These are phyloP conservation scores for Notothenia coriiceps DNA, from an alignment of 2,113 vertebrate species.

Conservation along the genomic window DNA sequence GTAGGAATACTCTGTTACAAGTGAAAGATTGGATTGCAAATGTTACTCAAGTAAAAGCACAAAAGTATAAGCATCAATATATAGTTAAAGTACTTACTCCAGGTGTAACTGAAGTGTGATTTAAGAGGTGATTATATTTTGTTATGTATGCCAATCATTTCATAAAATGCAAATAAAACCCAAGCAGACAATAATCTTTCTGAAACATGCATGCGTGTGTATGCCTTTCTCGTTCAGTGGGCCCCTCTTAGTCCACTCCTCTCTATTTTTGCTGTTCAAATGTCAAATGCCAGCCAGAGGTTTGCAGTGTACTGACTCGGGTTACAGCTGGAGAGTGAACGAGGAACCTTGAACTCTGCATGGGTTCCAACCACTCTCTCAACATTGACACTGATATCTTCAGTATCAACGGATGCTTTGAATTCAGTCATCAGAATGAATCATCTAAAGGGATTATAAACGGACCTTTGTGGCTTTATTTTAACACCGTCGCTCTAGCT, in stretches of 20 bases:
- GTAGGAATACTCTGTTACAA: too few species aligned
- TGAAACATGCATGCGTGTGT: constrained; percentile 6
- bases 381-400: background rate
- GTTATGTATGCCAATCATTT: too few species aligned
- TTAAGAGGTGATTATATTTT: too few species aligned
- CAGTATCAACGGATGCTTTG: background rate
- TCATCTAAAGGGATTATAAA: background rate
- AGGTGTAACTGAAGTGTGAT: too few species aligned
- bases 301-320: constrained; percentile 17
- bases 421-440: background rate
- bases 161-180: too few species aligned
- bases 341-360: background rate
- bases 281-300: constrained; percentile 37
- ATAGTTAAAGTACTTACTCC: too few species aligned
- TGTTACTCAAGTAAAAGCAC: too few species aligned
- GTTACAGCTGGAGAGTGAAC: constrained; percentile 15
- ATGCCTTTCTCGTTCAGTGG: background rate
- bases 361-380: background rate
- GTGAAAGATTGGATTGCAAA: too few species aligned
- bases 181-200: background rate
- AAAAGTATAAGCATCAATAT: too few species aligned
- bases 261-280: constrained; percentile 37
- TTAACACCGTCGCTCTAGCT: background rate
- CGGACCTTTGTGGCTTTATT: background rate
- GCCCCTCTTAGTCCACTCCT: background rate